Base-by-base conservation (phyloP, 37 sponge, comb jelly and placozoan species). In the Lycopodina hypogea region DNA sequence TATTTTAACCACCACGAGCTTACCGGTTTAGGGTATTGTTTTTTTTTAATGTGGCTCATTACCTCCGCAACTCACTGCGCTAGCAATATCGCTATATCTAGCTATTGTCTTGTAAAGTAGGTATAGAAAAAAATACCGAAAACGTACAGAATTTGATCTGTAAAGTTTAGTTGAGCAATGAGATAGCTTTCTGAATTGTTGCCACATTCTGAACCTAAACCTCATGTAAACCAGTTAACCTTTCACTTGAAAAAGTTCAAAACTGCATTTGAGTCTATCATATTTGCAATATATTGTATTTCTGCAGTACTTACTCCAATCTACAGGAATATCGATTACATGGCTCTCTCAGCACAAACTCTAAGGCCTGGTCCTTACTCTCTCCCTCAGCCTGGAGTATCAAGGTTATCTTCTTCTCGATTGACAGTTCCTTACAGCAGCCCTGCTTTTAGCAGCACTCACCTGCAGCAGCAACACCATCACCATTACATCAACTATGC, bases 331-430 rank as follows among this genome's bases (percentile, higher is more conserved):
- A 34, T 6, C 28, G 17, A 59, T 6, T 28, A 59, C 38, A 77
- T 42, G 45, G 64, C 77, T 41, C 63, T 63, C 45, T 63, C 64
- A 2, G 29, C 64, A 11, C 72, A 72, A 1, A 39, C 45, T 18
- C 33, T 63, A 37, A 35, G 77, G 42, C 36, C 63, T 77, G 35
- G 38, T 61, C 77, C 77, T 34, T 77, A 77, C 29, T 19, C 77
- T 19, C 33, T 77, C 11, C 62, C 76, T 33, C 63, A 37, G 0
- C 64, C 77, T 23, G 58, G 64, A 28, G 66, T 32, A 32, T 28
- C 33, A 32, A 48, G 66, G 30, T 9, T 65, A 3, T 2, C 66
- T 17, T 65, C 66, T 2, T 32, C 33, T 11, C 66, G 48, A 4
- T 45, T 45, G 48, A 45, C 66, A 4, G 66, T 65, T 15, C 66